These are phyloP conservation scores for Bolinopsis microptera DNA, from an alignment of 37 sponge, comb jelly and placozoan species.

Conservation along the genomic window DNA sequence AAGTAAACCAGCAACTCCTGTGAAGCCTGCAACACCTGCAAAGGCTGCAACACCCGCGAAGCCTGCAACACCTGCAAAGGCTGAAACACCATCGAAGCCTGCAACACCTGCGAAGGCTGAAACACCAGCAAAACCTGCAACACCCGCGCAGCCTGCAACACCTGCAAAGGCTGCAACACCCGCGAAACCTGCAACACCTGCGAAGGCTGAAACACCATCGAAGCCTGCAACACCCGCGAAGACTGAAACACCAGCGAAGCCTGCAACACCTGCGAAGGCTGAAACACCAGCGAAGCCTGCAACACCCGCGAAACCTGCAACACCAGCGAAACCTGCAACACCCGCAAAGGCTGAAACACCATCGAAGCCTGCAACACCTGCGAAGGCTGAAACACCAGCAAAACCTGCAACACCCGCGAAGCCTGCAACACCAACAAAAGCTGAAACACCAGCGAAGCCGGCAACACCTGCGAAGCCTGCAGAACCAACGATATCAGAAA, in stretches of 20 bases:
- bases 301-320: neutral
- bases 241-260: neutral
- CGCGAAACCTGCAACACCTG: neutral
- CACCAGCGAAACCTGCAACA: neutral
- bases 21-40: slow-evolving; percentile 6
- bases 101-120: neutral
- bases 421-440: neutral
- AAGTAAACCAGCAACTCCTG: too few species aligned
- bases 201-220: neutral
- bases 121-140: neutral
- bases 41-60: neutral
- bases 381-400: neutral
- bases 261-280: neutral
- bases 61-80: neutral
- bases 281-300: neutral
- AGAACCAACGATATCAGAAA: neutral
- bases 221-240: neutral
- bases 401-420: neutral
- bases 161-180: neutral
- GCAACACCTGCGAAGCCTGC: neutral
- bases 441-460: neutral
- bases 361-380: neutral
- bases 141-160: neutral
- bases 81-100: neutral
- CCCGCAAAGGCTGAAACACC: neutral